Percentiles rank a stretch among this genome's conserved stretches.
phyloP scores from a whole-genome alignment of 1,140 invertebrate species.

The Andricus grossulariae region DNA sequence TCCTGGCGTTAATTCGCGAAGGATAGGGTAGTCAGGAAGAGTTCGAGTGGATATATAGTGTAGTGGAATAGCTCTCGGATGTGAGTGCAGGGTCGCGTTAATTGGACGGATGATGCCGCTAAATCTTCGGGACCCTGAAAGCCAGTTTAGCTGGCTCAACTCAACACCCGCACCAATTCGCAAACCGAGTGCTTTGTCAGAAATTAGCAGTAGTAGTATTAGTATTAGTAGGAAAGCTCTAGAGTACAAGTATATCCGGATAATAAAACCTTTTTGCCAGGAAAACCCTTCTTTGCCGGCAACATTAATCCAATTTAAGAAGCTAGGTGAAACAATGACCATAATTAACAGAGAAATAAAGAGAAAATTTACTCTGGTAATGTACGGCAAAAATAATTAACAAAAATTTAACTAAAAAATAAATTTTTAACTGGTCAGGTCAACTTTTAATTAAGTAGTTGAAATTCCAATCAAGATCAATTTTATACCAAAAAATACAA shows the following conservation, averaged over 20 bases:
- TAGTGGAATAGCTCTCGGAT: background rate
- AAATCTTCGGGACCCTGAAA: constrained; percentile 50
- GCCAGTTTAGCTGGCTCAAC: constrained; percentile 18
- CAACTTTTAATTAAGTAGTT: no score
- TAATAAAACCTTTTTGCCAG: constrained; percentile 5
- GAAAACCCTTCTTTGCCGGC: constrained; percentile 3
- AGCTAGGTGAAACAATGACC: constrained; percentile 10
- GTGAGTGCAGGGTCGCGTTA: constrained; percentile 45
- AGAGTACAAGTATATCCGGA: background rate
- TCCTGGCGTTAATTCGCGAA: constrained; percentile 2
- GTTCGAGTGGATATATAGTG: background rate
- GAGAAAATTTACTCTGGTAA: background rate
- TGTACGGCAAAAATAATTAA: background rate
- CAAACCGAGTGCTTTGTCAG: constrained; percentile 45
- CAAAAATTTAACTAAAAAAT: background rate
- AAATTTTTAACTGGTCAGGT: no score
- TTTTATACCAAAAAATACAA: no score
- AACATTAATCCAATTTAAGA: constrained; percentile 23
- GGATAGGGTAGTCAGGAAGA: background rate
- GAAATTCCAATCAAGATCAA: no score
- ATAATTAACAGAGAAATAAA: background rate
- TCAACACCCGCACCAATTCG: constrained; percentile 15
- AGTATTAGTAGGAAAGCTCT: background rate
- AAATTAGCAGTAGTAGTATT: constrained; percentile 44
- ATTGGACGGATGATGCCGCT: constrained; percentile 58